These are phyloP conservation scores for Pandion haliaetus DNA, from an alignment of 2,113 vertebrate genomes.

Conservation along the genomic window DNA sequence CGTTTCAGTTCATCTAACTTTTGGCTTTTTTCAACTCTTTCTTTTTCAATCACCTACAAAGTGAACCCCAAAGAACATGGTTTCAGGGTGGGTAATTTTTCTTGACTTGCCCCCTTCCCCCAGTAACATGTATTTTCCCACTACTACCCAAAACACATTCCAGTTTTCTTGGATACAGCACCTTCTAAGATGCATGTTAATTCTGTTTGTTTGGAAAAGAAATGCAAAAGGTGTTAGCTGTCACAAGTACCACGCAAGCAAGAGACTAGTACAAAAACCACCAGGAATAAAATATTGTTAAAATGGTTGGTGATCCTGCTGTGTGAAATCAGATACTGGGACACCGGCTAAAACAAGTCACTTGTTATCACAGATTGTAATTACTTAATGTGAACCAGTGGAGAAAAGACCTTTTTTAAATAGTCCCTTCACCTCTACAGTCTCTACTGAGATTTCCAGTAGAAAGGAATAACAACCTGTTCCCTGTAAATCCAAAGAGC, in stretches of 20 bases:
- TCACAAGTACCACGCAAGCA: neutral
- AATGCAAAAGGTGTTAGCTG: neutral
- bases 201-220: neutral
- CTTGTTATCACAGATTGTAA: neutral
- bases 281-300: neutral
- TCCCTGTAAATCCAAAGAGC: neutral
- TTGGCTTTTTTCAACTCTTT: constrained; percentile 73
- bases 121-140: neutral
- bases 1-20: constrained; percentile 73
- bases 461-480: neutral
- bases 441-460: neutral
- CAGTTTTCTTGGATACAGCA: neutral
- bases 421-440: neutral
- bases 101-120: neutral
- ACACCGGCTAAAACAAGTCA: neutral
- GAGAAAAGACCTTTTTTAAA: neutral
- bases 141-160: neutral
- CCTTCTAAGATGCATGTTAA: neutral
- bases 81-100: neutral
- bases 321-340: neutral
- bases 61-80: neutral
- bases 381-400: neutral
- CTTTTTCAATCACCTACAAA: constrained; percentile 80
- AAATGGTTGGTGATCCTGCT: neutral
- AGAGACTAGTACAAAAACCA: neutral